A percentile compares a stretch with the other conserved stretches of the same genome.
Conservation (phyloP, 37 sponge, comb jelly and placozoan genomes). For the Spongilla lacustris region DNA sequence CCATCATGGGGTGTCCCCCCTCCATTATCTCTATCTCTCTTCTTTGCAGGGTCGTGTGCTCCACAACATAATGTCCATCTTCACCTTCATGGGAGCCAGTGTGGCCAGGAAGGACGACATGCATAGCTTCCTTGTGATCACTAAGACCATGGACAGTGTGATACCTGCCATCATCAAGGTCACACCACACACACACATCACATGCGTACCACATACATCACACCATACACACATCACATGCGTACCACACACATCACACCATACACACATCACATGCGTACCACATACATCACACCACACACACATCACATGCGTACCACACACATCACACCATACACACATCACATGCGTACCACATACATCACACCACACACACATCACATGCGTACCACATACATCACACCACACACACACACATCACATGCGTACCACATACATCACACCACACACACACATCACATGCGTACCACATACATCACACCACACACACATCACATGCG, state of each 20-base stretch:
- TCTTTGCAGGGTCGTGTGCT: conserved; percentile 70
- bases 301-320: too few species aligned
- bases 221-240: too few species aligned
- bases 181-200: too few species aligned
- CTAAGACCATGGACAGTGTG: conserved; percentile 79
- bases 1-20: background rate
- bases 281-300: too few species aligned
- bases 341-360: too few species aligned
- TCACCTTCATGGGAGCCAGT: conserved; percentile 97
- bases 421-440: background rate
- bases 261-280: too few species aligned
- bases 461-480: too few species aligned
- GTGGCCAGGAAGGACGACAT: conserved; percentile 84
- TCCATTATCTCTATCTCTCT: background rate
- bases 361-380: conserved; percentile 24
- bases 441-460: too few species aligned
- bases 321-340: conserved; percentile 7
- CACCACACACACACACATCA: conserved; percentile 17
- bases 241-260: background rate
- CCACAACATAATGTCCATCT: conserved; percentile 96
- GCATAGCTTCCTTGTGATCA: conserved; percentile 89
- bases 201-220: too few species aligned
- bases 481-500: too few species aligned
- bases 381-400: conserved; percentile 2
- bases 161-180: conserved; percentile 85